phyloP scores from a whole-genome alignment of 2,797 vertebrate genomes.

The Manis pentadactyla region DNA sequence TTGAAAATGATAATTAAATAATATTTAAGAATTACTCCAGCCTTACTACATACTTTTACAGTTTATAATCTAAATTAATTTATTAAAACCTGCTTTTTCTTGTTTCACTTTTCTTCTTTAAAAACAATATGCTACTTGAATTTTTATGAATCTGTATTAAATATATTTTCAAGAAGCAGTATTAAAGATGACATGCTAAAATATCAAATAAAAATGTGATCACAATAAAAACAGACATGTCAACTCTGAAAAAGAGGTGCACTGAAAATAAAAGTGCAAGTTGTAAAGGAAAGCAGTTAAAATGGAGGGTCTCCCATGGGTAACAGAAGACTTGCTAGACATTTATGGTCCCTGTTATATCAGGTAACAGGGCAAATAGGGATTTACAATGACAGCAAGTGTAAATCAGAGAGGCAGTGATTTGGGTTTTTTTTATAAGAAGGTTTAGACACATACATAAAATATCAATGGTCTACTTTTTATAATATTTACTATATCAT shows the following conservation, averaged over 20 bases:
- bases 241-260: not conserved
- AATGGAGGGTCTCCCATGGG: not conserved
- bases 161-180: not conserved
- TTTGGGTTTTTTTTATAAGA: slow-evolving; percentile 14
- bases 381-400: not conserved
- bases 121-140: slow-evolving; percentile 19
- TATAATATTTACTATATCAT: not conserved
- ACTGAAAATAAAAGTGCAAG: slow-evolving; percentile 22
- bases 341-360: not conserved
- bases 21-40: not conserved
- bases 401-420: slow-evolving; percentile 27
- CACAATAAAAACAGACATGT: slow-evolving; percentile 17
- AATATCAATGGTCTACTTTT: slow-evolving; percentile 1
- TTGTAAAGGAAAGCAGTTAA: not conserved
- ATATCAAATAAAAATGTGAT: slow-evolving; percentile 29
- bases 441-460: not conserved
- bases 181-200: not conserved
- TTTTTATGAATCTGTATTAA: slow-evolving; percentile 60
- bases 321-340: not conserved
- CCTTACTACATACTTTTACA: not conserved
- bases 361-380: slow-evolving; percentile 25
- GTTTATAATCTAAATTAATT: not conserved
- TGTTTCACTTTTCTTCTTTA: slow-evolving; percentile 42
- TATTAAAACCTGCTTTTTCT: not conserved
- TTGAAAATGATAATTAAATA: not conserved